A percentile compares a stretch with the other conserved stretches of the same genome.
Evolutionary conservation across 2,888 invertebrate species (phyloP).

Genomic region (Nemapogon koenigi): DNA sequence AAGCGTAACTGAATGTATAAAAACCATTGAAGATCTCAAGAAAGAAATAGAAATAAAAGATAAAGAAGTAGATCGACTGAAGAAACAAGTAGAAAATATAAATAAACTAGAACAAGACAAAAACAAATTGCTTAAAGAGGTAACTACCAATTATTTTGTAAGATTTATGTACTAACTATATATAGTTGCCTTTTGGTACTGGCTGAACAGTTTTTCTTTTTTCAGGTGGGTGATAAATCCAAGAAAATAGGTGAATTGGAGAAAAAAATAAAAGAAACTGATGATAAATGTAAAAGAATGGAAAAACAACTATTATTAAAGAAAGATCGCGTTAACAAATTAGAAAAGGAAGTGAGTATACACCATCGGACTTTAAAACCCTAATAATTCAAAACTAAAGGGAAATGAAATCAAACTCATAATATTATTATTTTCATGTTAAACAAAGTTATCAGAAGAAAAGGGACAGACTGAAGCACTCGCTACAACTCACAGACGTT

Average conservation of each 20-base stretch:
- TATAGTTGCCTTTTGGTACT: no score
- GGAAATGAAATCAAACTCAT: conserved; percentile 14
- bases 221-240: conserved; percentile 67
- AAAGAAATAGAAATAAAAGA: conserved; percentile 69
- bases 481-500: conserved; percentile 38
- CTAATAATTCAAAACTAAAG: neutral
- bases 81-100: conserved; percentile 59
- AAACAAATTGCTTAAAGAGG: conserved; percentile 66
- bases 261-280: conserved; percentile 70
- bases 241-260: conserved; percentile 70
- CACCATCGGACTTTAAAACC: neutral
- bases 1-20: conserved; percentile 60
- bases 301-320: conserved; percentile 61
- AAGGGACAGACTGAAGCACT: conserved; percentile 48
- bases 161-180: conserved; percentile 2
- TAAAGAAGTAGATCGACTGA: conserved; percentile 66
- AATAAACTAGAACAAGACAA: conserved; percentile 61
- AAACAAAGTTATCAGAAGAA: conserved; percentile 52
- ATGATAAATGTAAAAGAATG: conserved; percentile 68
- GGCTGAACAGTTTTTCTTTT: conserved; percentile 14
- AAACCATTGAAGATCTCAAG: conserved; percentile 70
- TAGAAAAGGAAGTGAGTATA: conserved; percentile 68
- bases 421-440: no score
- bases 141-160: conserved; percentile 23
- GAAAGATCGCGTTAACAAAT: conserved; percentile 63